phyloP scores from a whole-genome alignment of 2,797 vertebrate species.

The Rhabdomys pumilio region DNA sequence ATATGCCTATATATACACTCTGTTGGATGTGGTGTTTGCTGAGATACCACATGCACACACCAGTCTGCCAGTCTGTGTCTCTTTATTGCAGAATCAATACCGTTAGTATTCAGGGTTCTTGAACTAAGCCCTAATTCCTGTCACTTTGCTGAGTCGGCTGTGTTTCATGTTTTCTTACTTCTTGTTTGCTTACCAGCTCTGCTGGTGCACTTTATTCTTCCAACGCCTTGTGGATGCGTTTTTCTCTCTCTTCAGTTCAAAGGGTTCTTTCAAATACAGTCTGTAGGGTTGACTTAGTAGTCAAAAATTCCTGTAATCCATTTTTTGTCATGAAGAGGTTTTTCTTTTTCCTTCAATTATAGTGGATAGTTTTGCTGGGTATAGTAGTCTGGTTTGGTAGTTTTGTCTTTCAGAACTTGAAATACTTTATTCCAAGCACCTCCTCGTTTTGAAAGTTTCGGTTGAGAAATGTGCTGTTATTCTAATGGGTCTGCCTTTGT shows the following conservation, averaged over 20 bases:
- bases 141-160: neutral
- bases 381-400: neutral
- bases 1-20: neutral
- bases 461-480: neutral
- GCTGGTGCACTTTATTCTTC: neutral
- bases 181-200: neutral
- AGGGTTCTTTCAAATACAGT: neutral
- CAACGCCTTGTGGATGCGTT: neutral
- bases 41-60: neutral
- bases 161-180: neutral
- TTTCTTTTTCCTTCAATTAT: neutral
- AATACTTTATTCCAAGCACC: neutral
- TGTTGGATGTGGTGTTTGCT: neutral
- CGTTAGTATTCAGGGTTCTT: neutral
- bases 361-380: neutral
- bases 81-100: neutral
- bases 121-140: neutral
- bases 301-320: neutral
- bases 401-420: neutral
- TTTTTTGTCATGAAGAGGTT: neutral
- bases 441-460: neutral
- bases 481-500: neutral
- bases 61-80: neutral
- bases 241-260: neutral
- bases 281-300: neutral